A percentile compares a stretch with the other conserved stretches of the same genome.
Conservation (phyloP, 2,888 invertebrate genomes). For the Drosophila tripunctata region DNA sequence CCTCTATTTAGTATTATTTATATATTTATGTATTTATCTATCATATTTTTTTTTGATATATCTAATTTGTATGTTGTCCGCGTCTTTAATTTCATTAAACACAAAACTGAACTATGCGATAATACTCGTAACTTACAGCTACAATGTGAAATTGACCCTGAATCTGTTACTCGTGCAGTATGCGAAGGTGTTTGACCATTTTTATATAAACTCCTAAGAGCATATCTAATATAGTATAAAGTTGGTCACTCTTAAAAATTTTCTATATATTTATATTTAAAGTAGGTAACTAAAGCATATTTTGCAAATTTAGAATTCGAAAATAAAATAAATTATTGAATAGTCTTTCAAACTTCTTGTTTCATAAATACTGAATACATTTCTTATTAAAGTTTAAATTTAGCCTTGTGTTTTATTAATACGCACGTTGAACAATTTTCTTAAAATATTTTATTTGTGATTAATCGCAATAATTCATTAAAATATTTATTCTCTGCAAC, state of each 20-base stretch:
- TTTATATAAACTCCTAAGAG: conserved; percentile 1
- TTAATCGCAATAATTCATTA: too few relatives aligned
- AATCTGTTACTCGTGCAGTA: conserved; percentile 34
- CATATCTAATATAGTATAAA: neutral
- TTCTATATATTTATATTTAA: too few relatives aligned
- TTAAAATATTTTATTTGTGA: too few relatives aligned
- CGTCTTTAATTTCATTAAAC: conserved; percentile 17
- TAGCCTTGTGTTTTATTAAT: too few relatives aligned
- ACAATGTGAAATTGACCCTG: conserved; percentile 50
- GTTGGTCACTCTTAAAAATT: neutral
- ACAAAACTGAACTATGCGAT: conserved; percentile 17
- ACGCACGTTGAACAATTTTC: too few relatives aligned
- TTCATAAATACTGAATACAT: too few relatives aligned
- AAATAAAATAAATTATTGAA: too few relatives aligned
- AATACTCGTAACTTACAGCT: conserved; percentile 20
- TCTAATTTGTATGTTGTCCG: conserved; percentile 51
- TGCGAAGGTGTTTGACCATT: conserved; percentile 7
- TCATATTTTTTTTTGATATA: conserved; percentile 13
- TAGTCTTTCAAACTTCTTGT: too few relatives aligned
- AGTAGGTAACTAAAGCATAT: too few relatives aligned
- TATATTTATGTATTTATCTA: neutral
- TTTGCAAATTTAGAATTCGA: too few relatives aligned
- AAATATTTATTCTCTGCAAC: too few relatives aligned
- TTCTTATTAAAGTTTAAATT: too few relatives aligned
- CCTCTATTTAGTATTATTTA: neutral